Evolutionary conservation across 2,113 vertebrate genomes (phyloP).

Genomic region (Ciconia boyciana): DNA sequence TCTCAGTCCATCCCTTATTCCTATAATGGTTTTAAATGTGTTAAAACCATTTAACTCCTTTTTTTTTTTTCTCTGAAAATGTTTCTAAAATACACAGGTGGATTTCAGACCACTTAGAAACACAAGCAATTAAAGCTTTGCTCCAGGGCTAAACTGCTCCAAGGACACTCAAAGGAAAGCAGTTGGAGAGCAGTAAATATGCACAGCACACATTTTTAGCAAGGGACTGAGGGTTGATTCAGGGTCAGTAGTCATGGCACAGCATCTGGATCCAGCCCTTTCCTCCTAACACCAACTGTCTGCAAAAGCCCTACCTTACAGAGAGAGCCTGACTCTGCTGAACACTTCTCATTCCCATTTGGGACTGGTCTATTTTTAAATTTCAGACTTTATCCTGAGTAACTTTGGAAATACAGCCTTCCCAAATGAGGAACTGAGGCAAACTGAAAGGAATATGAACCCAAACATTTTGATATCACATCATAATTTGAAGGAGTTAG

Average conservation of each 20-base stretch:
- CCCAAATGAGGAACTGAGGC: neutral
- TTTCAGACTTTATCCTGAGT: neutral
- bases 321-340: neutral
- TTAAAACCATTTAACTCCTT: neutral
- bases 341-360: neutral
- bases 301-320: neutral
- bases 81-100: constrained; percentile 11
- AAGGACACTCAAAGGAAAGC: neutral
- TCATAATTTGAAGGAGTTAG: neutral
- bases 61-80: neutral
- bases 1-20: neutral
- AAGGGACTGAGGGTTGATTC: neutral
- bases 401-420: neutral
- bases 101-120: constrained; percentile 37
- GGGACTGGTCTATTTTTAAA: neutral
- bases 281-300: neutral
- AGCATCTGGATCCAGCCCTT: neutral
- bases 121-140: constrained; percentile 28
- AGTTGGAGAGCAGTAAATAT: neutral
- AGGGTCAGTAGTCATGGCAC: neutral
- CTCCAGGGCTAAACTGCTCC: neutral
- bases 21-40: neutral
- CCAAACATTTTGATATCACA: neutral
- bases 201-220: neutral
- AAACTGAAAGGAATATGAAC: neutral